Percentiles rank a stretch among this genome's conserved stretches.
phyloP scores from a whole-genome alignment of 2,797 vertebrate genomes.

The Ctenopoma kingsleyae region DNA sequence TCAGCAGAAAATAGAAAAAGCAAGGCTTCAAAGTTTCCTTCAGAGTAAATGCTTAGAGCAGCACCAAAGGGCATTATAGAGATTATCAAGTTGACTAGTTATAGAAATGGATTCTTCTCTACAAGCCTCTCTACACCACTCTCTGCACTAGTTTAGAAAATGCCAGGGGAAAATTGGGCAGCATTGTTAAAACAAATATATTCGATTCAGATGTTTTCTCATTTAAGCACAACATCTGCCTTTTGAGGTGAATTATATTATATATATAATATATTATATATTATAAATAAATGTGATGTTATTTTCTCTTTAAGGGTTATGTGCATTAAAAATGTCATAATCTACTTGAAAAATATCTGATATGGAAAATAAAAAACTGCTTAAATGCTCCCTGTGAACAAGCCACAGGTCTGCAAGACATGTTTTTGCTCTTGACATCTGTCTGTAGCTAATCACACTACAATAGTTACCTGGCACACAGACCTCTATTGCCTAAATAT shows the following conservation, averaged over 20 bases:
- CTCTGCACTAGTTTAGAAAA: slow-evolving; percentile 35
- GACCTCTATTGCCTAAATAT: slow-evolving; percentile 49
- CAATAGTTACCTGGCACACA: slow-evolving; percentile 57
- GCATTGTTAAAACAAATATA: slow-evolving; percentile 28
- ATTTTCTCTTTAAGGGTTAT: background rate
- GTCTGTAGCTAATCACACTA: slow-evolving; percentile 51
- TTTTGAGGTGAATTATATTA: background rate
- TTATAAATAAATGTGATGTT: background rate
- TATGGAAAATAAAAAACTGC: background rate
- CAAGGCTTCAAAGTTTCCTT: slow-evolving; percentile 74
- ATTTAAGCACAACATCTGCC: background rate
- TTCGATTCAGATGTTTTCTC: background rate
- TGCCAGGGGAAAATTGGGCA: slow-evolving; percentile 20
- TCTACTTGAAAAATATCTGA: background rate
- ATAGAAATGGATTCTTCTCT: slow-evolving; percentile 70
- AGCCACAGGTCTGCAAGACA: slow-evolving; percentile 30
- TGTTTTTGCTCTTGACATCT: slow-evolving; percentile 47
- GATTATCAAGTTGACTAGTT: slow-evolving; percentile 75
- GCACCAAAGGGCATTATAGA: slow-evolving; percentile 77
- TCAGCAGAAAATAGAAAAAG: slow-evolving; percentile 72
- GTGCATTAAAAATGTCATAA: background rate
- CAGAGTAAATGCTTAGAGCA: slow-evolving; percentile 77
- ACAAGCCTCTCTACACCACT: slow-evolving; percentile 31
- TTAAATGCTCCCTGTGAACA: background rate
- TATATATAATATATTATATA: background rate